phyloP scores from a whole-genome alignment of 1,140 invertebrate genomes.

The Colletes gigas region DNA sequence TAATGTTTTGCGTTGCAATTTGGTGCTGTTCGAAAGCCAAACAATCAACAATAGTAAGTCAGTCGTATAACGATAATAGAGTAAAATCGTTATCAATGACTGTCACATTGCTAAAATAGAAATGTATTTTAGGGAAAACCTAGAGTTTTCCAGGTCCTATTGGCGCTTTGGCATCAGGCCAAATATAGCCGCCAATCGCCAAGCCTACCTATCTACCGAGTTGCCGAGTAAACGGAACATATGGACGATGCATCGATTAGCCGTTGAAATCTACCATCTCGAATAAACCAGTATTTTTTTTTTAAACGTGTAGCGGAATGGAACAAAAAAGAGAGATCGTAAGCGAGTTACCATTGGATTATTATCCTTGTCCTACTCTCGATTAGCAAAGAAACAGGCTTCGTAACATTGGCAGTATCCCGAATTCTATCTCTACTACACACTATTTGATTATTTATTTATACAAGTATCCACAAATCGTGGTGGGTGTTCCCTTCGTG shows the following conservation, averaged over 20 bases:
- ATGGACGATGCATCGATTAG: background rate
- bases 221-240: conserved; percentile 16
- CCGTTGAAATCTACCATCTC: background rate
- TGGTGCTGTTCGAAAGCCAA: background rate
- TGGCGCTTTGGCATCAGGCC: conserved; percentile 11
- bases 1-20: too few species aligned
- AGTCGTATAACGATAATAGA: background rate
- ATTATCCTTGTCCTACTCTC: background rate
- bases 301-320: too few species aligned
- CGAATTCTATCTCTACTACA: background rate
- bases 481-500: too few species aligned
- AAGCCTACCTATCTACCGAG: background rate
- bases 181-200: conserved; percentile 2
- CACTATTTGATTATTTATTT: too few species aligned
- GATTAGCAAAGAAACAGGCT: background rate
- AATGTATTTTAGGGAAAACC: conserved; percentile 42
- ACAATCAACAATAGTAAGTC: background rate
- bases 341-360: too few species aligned
- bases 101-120: conserved; percentile 22
- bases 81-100: conserved; percentile 12
- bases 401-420: background rate
- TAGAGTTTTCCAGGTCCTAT: conserved; percentile 21
- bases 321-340: background rate
- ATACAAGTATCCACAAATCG: too few species aligned
- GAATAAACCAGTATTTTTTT: too few species aligned